These are phyloP conservation scores for Avahi laniger DNA, from an alignment of 2,797 vertebrate species.

Conservation along the genomic window DNA sequence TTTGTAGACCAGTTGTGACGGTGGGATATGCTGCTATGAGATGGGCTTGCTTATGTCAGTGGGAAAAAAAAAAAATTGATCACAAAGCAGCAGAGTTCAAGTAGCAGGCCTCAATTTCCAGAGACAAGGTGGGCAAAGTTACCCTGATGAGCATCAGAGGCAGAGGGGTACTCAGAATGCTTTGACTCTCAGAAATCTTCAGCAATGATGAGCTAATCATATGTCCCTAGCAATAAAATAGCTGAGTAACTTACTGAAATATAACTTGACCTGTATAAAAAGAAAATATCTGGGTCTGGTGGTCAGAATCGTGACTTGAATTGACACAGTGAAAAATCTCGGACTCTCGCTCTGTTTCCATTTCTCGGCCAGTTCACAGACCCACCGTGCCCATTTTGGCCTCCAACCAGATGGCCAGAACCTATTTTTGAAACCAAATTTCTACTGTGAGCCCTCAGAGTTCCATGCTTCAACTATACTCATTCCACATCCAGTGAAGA, in stretches of 20 bases:
- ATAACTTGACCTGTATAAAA: not conserved
- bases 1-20: not conserved
- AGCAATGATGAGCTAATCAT: not conserved
- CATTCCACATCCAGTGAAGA: no score
- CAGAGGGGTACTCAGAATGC: not conserved
- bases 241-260: not conserved
- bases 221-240: not conserved
- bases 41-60: not conserved
- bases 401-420: not conserved
- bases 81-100: not conserved
- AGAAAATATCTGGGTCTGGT: not conserved
- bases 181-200: not conserved
- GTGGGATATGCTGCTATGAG: not conserved
- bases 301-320: not conserved
- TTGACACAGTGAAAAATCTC: not conserved
- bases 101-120: not conserved
- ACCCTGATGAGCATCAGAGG: not conserved
- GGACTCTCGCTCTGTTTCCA: not conserved
- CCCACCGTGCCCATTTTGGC: not conserved
- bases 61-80: not conserved
- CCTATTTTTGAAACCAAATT: not conserved
- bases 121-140: not conserved
- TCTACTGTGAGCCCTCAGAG: not conserved
- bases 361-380: not conserved
- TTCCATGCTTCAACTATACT: not conserved